Base-by-base conservation (phyloP, 2,888 invertebrate species). In the Ariolimax columbianus region DNA sequence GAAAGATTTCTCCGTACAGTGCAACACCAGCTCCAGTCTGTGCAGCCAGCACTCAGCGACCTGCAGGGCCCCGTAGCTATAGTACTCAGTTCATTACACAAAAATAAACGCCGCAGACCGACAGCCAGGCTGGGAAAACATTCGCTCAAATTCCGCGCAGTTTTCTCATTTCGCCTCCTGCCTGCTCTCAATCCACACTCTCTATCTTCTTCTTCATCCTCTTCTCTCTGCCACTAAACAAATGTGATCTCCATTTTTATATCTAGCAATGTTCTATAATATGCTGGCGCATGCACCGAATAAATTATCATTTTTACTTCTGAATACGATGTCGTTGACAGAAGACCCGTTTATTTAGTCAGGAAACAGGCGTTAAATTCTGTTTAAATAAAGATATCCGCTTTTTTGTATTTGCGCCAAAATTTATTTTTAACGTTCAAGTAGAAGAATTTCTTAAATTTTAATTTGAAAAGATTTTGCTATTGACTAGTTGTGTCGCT, bases 201-300 rank as follows among this genome's bases (percentile, higher is more conserved):
- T 30, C 75, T 23, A 33, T 75, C 1, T 75, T 75, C 47, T 38
- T 38, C 38, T 17, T 7, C 26, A 63, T 75, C 2, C 43, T 73
- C n/a, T 47, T 47, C 9, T 47, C 47, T 75, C 14, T 14, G 19
- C 51, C 40, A 51, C 75, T n/a, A 33, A 51, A 51, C 51, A 75
- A 75, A 47, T 19, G 11, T 66, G 7, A 66, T 66, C 33, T 66
- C 66, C 30, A 33, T 66, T 33, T 66, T 33, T 33, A 66, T 17
- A 66, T 72, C 26, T 40, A 17, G n/a, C 1, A 40, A 40, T 72
- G 72, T 72, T 72, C 23, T 72, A 38, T 72, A 68, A 26, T 70
- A 63, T 70, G 40, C 72, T n/a, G n/a, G 72, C 40, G 72, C 72
- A 40, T 72, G 40, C 40, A 26, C 23, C 72, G 75, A 75, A 75